A percentile compares a stretch with the other conserved stretches of the same genome.
Conservation (phyloP, 2,888 invertebrate genomes). For the Rugalucina vietnamica region DNA sequence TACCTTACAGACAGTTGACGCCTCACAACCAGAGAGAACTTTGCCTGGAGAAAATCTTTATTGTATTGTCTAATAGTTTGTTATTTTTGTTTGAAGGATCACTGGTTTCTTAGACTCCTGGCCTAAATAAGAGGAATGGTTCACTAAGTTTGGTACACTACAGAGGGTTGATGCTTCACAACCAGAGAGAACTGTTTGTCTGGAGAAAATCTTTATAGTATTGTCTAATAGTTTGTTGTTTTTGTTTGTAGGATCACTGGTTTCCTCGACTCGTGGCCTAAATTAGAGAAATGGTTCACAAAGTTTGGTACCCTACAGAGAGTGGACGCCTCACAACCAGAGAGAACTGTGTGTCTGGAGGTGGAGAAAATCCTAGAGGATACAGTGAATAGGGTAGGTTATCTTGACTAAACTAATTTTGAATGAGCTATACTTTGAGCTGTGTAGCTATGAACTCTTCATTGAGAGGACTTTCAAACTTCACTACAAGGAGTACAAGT, state of each 20-base stretch:
- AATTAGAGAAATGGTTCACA: conserved; percentile 82
- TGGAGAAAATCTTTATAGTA: conserved; percentile 65
- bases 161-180: conserved; percentile 78
- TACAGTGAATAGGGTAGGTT: conserved; percentile 76
- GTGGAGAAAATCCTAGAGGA: conserved; percentile 82
- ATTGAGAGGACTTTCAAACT: too few relatives aligned
- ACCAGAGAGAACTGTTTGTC: conserved; percentile 70
- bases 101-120: conserved; percentile 81
- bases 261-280: conserved; percentile 81
- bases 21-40: conserved; percentile 68
- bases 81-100: conserved; percentile 73
- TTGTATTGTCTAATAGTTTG: too few relatives aligned
- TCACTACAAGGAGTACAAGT: too few relatives aligned
- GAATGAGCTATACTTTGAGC: too few relatives aligned
- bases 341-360: conserved; percentile 76
- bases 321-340: conserved; percentile 77
- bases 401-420: neutral
- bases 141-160: conserved; percentile 79
- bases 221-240: neutral
- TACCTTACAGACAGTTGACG: conserved; percentile 79
- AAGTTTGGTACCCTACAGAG: conserved; percentile 79
- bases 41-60: too few relatives aligned
- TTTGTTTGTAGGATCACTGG: conserved; percentile 77
- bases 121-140: conserved; percentile 83
- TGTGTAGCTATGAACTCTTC: too few relatives aligned